Conservation (phyloP, 2,797 vertebrate species). For the Cynodonichthys magdalenae region DNA sequence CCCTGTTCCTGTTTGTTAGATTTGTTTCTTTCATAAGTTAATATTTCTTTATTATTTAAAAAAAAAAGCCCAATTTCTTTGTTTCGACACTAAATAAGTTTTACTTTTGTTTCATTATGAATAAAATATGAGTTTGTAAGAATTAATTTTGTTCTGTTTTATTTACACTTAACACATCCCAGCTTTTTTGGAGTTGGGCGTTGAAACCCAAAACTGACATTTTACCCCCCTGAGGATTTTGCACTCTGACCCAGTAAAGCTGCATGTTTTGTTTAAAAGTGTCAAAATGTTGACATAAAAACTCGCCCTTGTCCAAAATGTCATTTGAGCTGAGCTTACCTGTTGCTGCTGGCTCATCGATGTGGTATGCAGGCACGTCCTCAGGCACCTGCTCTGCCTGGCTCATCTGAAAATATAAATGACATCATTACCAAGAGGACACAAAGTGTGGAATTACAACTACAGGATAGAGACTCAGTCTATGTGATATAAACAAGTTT, state of each 20-base stretch:
- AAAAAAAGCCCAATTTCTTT: no score
- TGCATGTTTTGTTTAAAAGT: neutral
- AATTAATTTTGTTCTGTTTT: no score
- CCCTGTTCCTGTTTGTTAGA: no score
- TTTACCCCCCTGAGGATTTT: neutral
- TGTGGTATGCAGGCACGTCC: conserved; percentile 85
- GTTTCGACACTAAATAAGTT: no score
- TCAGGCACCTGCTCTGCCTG: conserved; percentile 85
- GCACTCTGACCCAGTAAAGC: neutral
- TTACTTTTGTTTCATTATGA: no score
- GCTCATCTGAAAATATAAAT: conserved; percentile 82
- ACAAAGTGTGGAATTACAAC: neutral
- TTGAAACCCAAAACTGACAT: neutral
- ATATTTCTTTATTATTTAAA: no score
- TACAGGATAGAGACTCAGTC: neutral
- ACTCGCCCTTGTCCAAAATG: neutral
- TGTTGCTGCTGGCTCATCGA: conserved; percentile 86
- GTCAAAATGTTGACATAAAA: neutral
- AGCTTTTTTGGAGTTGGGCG: no score
- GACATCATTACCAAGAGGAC: conserved; percentile 18
- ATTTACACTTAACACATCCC: no score
- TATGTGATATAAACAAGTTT: neutral
- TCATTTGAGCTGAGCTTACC: conserved; percentile 42
- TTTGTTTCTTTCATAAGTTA: no score
- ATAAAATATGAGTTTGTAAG: no score